Evolutionary conservation across 2,113 vertebrate genomes (phyloP).

Genomic region (Sinocyclocheilus maitianheensis): DNA sequence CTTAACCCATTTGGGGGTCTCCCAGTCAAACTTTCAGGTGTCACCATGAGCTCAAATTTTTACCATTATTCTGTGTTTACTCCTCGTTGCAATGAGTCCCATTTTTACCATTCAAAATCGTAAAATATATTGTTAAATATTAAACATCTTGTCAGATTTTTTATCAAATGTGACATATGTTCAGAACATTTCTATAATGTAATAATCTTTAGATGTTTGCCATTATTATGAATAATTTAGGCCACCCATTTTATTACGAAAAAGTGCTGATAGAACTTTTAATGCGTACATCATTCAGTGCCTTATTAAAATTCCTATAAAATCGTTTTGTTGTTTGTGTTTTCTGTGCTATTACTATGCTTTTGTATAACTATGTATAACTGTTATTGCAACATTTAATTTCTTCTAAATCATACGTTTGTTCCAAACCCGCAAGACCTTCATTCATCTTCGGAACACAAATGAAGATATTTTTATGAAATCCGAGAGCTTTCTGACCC

Average conservation of each 20-base stretch:
- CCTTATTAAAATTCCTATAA: too few species aligned
- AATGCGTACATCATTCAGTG: too few species aligned
- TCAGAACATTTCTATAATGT: background rate
- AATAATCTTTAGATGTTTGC: background rate
- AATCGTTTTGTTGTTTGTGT: too few species aligned
- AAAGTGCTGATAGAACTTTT: too few species aligned
- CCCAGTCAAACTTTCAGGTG: background rate
- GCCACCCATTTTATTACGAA: background rate
- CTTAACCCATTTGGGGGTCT: background rate
- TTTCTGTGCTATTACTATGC: too few species aligned
- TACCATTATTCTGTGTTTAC: background rate
- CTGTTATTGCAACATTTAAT: too few species aligned
- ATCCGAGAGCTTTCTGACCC: too few species aligned
- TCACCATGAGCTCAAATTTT: background rate
- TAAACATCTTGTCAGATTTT: background rate
- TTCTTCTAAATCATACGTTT: too few species aligned
- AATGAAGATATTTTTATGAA: too few species aligned
- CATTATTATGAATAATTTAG: background rate
- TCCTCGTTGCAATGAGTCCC: background rate
- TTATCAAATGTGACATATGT: background rate
- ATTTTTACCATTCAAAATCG: background rate
- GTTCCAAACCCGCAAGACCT: too few species aligned
- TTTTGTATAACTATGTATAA: too few species aligned
- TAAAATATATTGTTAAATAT: background rate
- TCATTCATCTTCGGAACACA: too few species aligned